Percentiles rank a stretch among this genome's conserved stretches.
phyloP scores from a whole-genome alignment of 2,888 invertebrate genomes.

The Creontiades dilutus region DNA sequence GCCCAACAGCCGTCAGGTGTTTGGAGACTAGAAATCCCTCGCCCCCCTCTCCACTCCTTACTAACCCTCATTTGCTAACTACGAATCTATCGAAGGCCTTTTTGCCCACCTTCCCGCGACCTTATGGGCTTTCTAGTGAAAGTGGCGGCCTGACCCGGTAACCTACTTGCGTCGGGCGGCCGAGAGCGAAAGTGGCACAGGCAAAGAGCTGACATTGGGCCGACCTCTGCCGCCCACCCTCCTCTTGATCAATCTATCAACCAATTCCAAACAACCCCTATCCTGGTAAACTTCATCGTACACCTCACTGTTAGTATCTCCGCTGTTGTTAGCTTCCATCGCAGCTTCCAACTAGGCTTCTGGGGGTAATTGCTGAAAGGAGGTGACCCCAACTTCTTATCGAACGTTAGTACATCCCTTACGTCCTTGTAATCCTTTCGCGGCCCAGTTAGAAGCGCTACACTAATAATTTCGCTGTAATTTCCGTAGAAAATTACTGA shows the following conservation, averaged over 20 bases:
- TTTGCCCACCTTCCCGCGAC: slow-evolving; percentile 46
- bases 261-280: background rate
- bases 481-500: too few species aligned
- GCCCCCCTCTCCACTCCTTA: background rate
- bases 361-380: background rate
- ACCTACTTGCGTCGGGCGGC: slow-evolving; percentile 51
- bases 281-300: background rate
- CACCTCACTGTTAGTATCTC: background rate
- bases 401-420: background rate
- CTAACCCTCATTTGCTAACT: background rate
- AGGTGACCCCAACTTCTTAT: background rate
- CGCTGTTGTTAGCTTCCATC: background rate
- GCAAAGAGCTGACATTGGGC: slow-evolving; percentile 53
- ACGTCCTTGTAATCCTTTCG: too few species aligned
- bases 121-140: slow-evolving; percentile 68
- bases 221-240: slow-evolving; percentile 52
- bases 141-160: slow-evolving; percentile 61
- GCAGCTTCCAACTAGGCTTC: background rate
- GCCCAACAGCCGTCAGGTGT: background rate
- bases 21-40: background rate
- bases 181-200: slow-evolving; percentile 68
- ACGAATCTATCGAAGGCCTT: slow-evolving; percentile 27
- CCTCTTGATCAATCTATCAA: background rate
- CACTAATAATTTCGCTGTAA: too few species aligned
- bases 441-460: too few species aligned